Evolutionary conservation across 1,140 invertebrate species (phyloP).

Genomic region (Alviniconcha marisindica): DNA sequence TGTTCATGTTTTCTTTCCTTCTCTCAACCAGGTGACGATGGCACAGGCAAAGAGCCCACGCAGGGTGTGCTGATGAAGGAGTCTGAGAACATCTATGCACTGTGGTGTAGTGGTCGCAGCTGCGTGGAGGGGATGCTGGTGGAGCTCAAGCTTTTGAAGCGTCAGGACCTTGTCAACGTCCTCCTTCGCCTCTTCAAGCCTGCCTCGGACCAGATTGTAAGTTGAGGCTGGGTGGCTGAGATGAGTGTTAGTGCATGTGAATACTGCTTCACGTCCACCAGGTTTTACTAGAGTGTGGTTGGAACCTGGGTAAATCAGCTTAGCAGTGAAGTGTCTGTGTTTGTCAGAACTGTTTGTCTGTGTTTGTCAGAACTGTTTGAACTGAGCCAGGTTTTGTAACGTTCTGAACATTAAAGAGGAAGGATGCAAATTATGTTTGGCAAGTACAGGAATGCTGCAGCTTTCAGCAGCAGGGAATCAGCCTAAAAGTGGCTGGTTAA

Average conservation of each 20-base stretch:
- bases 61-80: slow-evolving; percentile 87
- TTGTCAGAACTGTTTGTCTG: no score
- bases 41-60: slow-evolving; percentile 82
- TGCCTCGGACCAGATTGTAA: slow-evolving; percentile 87
- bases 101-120: slow-evolving; percentile 96
- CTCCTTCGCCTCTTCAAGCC: slow-evolving; percentile 91
- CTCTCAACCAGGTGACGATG: slow-evolving; percentile 84
- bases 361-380: no score
- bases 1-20: neutral
- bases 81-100: slow-evolving; percentile 94
- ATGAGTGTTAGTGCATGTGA: no score
- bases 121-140: slow-evolving; percentile 98
- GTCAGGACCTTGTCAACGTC: slow-evolving; percentile 96
- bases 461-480: no score
- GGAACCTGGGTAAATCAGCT: no score
- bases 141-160: slow-evolving; percentile 95
- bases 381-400: no score
- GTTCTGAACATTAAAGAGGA: no score
- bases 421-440: no score
- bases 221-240: slow-evolving; percentile 33
- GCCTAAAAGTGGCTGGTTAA: no score
- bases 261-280: neutral
- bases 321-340: neutral
- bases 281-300: no score
- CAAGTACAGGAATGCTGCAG: no score